phyloP scores from a whole-genome alignment of 2,113 vertebrate genomes.

The Microtus richardsoni region DNA sequence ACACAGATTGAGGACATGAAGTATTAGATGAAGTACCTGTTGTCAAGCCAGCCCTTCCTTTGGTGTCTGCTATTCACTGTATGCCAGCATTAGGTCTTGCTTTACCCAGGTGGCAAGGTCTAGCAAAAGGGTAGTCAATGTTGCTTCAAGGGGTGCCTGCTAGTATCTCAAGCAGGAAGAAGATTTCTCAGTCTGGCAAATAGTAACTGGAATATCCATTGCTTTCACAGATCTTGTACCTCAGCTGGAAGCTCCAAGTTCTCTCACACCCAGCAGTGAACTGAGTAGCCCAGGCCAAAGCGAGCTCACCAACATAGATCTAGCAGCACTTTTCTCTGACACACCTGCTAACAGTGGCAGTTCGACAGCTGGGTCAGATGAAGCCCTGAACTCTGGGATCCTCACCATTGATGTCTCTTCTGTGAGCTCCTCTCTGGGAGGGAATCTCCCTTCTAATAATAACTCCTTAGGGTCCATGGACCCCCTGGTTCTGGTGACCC shows the following conservation, averaged over 20 bases:
- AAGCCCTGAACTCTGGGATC: slow-evolving; percentile 93
- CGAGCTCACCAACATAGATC: slow-evolving; percentile 93
- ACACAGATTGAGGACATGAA: background rate
- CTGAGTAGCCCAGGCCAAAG: slow-evolving; percentile 91
- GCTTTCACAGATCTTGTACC: slow-evolving; percentile 90
- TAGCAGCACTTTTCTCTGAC: slow-evolving; percentile 94
- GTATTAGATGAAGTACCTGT: background rate
- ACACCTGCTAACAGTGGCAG: slow-evolving; percentile 85
- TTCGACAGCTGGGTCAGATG: slow-evolving; percentile 88
- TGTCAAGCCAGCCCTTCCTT: background rate
- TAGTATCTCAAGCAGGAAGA: background rate
- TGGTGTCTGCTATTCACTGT: background rate
- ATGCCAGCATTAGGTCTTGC: no score
- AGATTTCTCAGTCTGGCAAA: background rate
- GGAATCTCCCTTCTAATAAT: slow-evolving; percentile 80
- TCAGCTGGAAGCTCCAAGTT: slow-evolving; percentile 92
- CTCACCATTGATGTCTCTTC: slow-evolving; percentile 94
- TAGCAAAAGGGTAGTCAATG: background rate
- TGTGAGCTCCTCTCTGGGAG: slow-evolving; percentile 87
- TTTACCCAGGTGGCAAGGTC: background rate
- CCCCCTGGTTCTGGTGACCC: slow-evolving; percentile 92
- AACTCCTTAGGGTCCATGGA: slow-evolving; percentile 90
- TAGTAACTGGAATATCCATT: slow-evolving; percentile 47
- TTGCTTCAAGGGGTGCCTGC: background rate
- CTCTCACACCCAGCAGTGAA: slow-evolving; percentile 94